Percentiles rank a stretch among this genome's conserved stretches.
Conservation (phyloP, 1,140 invertebrate genomes). For the Sweltsa coloradensis region DNA sequence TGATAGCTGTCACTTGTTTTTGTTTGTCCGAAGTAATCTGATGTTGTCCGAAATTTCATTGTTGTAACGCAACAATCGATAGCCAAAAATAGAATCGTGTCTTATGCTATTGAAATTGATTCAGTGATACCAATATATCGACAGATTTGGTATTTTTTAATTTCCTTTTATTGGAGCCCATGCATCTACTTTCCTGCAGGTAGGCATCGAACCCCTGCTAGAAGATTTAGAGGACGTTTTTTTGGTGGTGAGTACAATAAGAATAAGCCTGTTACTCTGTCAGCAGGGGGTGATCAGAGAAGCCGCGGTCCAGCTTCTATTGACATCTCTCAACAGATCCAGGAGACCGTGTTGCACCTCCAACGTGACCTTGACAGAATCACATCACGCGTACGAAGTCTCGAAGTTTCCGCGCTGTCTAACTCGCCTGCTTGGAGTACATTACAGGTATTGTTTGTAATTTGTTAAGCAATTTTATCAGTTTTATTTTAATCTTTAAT, state of each 20-base stretch:
- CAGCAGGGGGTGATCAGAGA: not conserved
- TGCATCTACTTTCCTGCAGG: too few species aligned
- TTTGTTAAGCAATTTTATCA: not conserved
- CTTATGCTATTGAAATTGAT: too few species aligned
- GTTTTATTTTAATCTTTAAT: not conserved
- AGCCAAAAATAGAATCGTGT: too few species aligned
- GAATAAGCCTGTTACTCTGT: not conserved
- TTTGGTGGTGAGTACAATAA: not conserved
- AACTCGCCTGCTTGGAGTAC: not conserved
- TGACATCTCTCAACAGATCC: slow-evolving; percentile 29
- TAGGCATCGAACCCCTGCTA: too few species aligned
- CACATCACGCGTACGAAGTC: slow-evolving; percentile 26
- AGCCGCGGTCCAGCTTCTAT: slow-evolving; percentile 11
- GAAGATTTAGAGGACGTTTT: too few species aligned
- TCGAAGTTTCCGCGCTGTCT: slow-evolving; percentile 22
- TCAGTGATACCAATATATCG: too few species aligned
- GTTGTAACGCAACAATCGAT: too few species aligned
- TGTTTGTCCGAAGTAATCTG: too few species aligned
- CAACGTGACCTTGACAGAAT: slow-evolving; percentile 32
- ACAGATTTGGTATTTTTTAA: too few species aligned
- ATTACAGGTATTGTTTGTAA: not conserved
- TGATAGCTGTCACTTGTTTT: too few species aligned
- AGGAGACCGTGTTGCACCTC: slow-evolving; percentile 27
- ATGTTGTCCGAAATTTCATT: too few species aligned
- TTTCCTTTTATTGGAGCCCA: too few species aligned